phyloP scores from a whole-genome alignment of 2,113 vertebrate genomes.

The Anarrhichthys ocellatus region DNA sequence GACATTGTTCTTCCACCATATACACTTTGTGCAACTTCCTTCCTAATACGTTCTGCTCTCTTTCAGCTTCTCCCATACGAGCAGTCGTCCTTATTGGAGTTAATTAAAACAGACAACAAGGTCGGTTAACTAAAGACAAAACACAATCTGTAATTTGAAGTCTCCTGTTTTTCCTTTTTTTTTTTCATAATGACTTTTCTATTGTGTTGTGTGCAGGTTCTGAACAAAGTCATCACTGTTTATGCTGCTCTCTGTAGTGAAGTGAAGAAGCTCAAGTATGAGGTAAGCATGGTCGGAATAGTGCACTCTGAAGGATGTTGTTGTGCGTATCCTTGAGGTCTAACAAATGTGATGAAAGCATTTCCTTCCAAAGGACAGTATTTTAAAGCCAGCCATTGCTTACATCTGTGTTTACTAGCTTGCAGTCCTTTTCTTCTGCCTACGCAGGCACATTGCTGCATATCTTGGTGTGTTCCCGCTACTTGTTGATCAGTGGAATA shows the following conservation, averaged over 20 bases:
- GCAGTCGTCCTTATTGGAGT: conserved; percentile 94
- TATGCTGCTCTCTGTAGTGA: conserved; percentile 98
- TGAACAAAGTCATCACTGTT: conserved; percentile 99
- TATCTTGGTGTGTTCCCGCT: not conserved
- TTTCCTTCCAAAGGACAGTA: not conserved
- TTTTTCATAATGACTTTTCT: not conserved
- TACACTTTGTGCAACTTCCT: conserved; percentile 22
- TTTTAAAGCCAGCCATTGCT: not conserved
- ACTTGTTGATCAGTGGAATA: not conserved
- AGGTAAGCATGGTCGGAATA: conserved; percentile 83
- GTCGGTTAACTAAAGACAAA: conserved; percentile 70
- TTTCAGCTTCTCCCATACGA: conserved; percentile 94
- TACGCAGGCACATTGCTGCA: not conserved
- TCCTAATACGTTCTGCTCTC: not conserved
- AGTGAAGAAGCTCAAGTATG: conserved; percentile 97
- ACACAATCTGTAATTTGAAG: not conserved
- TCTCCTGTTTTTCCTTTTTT: not conserved
- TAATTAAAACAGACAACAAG: conserved; percentile 99
- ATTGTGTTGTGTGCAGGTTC: conserved; percentile 82
- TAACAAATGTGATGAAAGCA: not conserved
- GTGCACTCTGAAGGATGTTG: not conserved
- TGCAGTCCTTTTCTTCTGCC: not conserved
- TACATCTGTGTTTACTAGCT: not conserved
- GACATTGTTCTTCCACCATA: not conserved
- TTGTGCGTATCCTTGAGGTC: not conserved